Conservation (phyloP, 2,797 vertebrate species). For the Botia kubotai region DNA sequence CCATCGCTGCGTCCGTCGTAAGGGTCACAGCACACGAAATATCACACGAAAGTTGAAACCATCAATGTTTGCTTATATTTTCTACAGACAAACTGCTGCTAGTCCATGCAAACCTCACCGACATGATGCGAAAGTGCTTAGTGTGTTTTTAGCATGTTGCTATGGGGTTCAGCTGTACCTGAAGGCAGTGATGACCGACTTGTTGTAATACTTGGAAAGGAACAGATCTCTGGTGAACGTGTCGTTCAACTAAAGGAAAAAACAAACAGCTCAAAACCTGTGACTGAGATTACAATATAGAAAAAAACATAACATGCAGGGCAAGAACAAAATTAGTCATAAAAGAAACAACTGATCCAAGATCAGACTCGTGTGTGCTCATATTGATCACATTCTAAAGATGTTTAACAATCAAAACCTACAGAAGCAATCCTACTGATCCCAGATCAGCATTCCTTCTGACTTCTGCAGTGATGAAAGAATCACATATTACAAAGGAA, state of each 20-base stretch:
- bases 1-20: constrained; percentile 72
- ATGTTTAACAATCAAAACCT: neutral
- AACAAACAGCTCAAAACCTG: constrained; percentile 36
- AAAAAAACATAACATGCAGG: neutral
- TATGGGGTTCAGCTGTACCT: constrained; percentile 67
- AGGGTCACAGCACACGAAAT: neutral
- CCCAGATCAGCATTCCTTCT: too few relatives aligned
- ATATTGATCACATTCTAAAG: neutral
- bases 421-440: neutral
- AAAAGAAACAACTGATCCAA: neutral
- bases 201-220: constrained; percentile 71
- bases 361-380: neutral
- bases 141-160: too few relatives aligned
- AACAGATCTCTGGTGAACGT: constrained; percentile 69
- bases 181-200: constrained; percentile 77
- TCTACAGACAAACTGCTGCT: too few relatives aligned
- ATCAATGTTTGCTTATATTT: neutral
- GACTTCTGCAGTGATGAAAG: neutral
- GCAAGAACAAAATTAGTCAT: neutral
- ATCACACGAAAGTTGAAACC: neutral
- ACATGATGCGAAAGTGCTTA: too few relatives aligned
- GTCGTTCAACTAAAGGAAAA: constrained; percentile 70
- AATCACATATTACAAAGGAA: neutral
- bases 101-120: too few relatives aligned
- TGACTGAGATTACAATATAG: neutral